Base-by-base conservation (phyloP, 2,113 vertebrate species). In the Tetrao urogallus region DNA sequence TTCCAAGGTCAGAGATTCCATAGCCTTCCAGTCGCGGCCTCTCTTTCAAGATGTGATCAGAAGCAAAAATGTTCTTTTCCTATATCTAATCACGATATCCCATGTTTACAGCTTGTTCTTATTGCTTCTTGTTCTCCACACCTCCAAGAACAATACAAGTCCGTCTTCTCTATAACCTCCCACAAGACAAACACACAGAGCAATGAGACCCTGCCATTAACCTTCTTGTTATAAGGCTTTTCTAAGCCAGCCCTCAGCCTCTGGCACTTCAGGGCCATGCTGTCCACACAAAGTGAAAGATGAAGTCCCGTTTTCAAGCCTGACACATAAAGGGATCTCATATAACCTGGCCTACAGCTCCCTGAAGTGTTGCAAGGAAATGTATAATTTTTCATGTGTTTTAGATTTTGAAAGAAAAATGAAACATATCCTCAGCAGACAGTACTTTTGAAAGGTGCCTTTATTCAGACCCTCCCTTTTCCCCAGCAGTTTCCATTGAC, bases 371-470 rank as follows among this genome's bases (percentile, higher is more conserved):
- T 32, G 28, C 79, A 75, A 78, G 79, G 72, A 92, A 92, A 91
- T 57, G 63, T 90, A 88, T 83, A 1, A 40, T 72, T 95, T 91
- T 81, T 89, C 79, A 91, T 0, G 0, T 34, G 32, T 67, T 83
- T 83, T 18, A 36, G 13, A 8, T 28, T 86, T 72, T 88, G 89
- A 88, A 92, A 77, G 57, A 89, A 87, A 94, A 95, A 83, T 61
- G 82, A 91, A 96, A 90, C 52, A 42, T 21, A 24, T 57, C 47
- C 82, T 57, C 48, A 65, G 70, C 74, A 92, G 4, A 36, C 10
- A 9, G 13, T 47, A 5, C 34, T 72, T 92, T 67, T 88, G 79
- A 94, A 94, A 94, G 88, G 85, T 72, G 89, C 74, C 72, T 65
- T 88, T 97, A 88, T 94, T 94, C 76, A 77, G 17, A 2, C 18